phyloP scores from a whole-genome alignment of 2,888 invertebrate genomes.

The Didymodactylos carnosus region DNA sequence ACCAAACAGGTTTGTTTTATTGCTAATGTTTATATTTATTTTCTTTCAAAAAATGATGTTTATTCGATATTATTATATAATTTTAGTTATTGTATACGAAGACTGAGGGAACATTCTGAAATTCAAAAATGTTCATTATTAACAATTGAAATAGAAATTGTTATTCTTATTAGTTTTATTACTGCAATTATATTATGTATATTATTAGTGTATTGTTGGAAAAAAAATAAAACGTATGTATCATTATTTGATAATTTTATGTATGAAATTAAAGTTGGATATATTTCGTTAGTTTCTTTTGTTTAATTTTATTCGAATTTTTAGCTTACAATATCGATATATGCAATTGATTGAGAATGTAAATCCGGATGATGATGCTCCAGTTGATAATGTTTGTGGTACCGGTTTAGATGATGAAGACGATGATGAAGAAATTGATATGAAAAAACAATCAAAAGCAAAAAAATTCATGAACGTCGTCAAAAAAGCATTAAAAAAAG shows the following conservation, averaged over 20 bases:
- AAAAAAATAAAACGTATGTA: constrained; percentile 32
- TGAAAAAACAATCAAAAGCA: not conserved
- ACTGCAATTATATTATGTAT: constrained; percentile 14
- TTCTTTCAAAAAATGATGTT: not conserved
- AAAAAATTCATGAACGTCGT: not conserved
- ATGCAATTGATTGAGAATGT: constrained; percentile 38
- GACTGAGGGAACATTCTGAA: not conserved
- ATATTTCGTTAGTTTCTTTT: not conserved
- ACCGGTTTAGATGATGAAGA: not conserved
- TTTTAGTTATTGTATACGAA: not conserved
- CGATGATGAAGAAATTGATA: not conserved
- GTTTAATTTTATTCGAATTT: not conserved
- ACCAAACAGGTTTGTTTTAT: not conserved
- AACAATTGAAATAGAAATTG: not conserved
- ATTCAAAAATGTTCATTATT: not conserved
- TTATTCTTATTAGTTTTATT: not conserved
- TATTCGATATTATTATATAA: too few relatives aligned
- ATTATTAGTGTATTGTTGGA: constrained; percentile 31
- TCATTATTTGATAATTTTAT: too few relatives aligned
- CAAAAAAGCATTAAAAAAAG: not conserved
- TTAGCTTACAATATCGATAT: constrained; percentile 40
- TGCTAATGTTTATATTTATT: too few relatives aligned
- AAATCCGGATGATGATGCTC: not conserved
- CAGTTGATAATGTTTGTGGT: not conserved
- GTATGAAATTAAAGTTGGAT: too few relatives aligned